A percentile compares a stretch with the other conserved stretches of the same genome.
Conservation (phyloP, 2,888 invertebrate genomes). For the Lottia scabra region DNA sequence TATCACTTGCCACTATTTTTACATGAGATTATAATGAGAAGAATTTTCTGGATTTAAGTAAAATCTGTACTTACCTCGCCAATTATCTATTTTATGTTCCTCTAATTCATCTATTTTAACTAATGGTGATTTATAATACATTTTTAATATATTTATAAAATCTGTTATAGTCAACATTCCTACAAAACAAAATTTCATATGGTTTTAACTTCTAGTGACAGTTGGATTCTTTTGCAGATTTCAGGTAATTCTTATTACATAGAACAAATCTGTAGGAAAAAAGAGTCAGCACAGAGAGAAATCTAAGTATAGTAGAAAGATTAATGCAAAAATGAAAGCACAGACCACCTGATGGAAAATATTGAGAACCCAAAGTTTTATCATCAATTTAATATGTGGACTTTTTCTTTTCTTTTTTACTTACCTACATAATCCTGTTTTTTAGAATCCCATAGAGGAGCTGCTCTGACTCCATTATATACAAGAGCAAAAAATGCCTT, state of each 20-base stretch:
- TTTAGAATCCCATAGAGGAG: slow-evolving; percentile 95
- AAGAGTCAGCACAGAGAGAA: no score
- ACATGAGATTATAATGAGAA: no score
- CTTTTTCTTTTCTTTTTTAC: slow-evolving; percentile 7
- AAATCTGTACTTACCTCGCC: slow-evolving; percentile 76
- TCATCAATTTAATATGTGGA: no score
- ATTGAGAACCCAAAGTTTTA: neutral
- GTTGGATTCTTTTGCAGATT: neutral
- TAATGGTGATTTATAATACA: slow-evolving; percentile 90
- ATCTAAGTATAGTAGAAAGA: no score
- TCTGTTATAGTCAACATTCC: slow-evolving; percentile 98
- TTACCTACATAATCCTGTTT: slow-evolving; percentile 91
- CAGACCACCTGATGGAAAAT: neutral
- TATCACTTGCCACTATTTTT: no score
- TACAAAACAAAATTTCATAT: slow-evolving; percentile 37
- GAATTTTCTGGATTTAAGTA: no score
- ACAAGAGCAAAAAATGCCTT: slow-evolving; percentile 95
- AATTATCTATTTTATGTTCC: slow-evolving; percentile 95
- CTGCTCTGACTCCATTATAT: slow-evolving; percentile 97
- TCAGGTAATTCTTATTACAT: no score
- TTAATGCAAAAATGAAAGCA: no score
- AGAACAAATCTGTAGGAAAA: no score
- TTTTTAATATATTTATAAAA: slow-evolving; percentile 94
- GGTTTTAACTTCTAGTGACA: no score
- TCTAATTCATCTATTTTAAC: slow-evolving; percentile 95